Evolutionary conservation across 2,797 vertebrate genomes (phyloP), one percentile per base, ranked within the genome.

Genomic region (Apodemus agrarius): DNA sequence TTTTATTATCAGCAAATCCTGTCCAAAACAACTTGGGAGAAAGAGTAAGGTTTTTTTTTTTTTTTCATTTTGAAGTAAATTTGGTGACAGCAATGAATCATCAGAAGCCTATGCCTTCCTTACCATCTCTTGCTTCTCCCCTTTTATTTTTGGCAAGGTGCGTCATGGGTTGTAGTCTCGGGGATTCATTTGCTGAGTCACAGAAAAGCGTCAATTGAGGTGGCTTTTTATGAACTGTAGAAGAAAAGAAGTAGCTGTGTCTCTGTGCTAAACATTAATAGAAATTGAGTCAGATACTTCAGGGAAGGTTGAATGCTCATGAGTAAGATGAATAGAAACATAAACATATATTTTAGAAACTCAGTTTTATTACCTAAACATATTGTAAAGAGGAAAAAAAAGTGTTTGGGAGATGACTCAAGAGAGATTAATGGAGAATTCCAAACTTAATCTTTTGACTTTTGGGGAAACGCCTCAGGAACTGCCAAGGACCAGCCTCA

Each of bases 321-420:
- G 40, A 17, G 80, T 69, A 2, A 22, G 1, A 6, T 67, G 29
- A 22, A 31, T 52, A 14, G 5, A 74, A 34, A n/a, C 4, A n/a
- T 13, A 21, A 4, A 81, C 4, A 4, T 43, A 37, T 76, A n/a
- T n/a, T 79, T 13, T 26, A 21, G 12, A 31, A 79, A 46, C 34
- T 90, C 0, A 29, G 29, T 76, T 83, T 75, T 61, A 49, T 72
- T 40, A 10, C 0, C 0, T 57, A 59, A 63, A 3, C 11, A 0
- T 57, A 72, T 13, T 16, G 11, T 57, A n/a, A 12, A 40, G 49
- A 81, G 31, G n/a, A n/a, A n/a, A 93, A 69, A 16, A 17, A 10
- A 78, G 19, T 10, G 1, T 46, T 40, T 78, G 6, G 52, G 4
- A 87, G 22, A 67, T 81, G 37, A 80, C 12, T 2, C 43, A 69